Evolutionary conservation across 2,113 vertebrate species (phyloP), one percentile per base, ranked within the genome.

Genomic region (Trinectes maculatus): DNA sequence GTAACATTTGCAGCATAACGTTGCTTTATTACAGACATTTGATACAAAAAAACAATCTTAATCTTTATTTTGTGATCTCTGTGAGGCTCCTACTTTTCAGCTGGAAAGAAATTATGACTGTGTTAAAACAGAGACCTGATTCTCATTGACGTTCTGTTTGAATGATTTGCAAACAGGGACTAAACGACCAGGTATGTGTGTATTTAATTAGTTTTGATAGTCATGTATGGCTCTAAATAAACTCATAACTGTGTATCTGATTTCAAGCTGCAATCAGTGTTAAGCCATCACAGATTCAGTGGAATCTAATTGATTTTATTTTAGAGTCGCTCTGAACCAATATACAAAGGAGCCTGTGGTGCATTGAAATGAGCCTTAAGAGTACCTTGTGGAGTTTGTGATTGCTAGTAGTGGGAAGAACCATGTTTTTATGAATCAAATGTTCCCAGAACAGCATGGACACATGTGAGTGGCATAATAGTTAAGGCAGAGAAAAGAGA

Each of bases 111-210:
- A 36, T 47, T 8, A 40, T 55, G 31, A 28, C 4, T 28, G 1
- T 61, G 40, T 37, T n/a, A 51, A 56, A 71, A 52, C 46, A 1
- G 13, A 56, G 47, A 7, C 16, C 43, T 48, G 26, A 16, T 26
- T 19, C 24, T 71, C 36, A 44, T 52, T 62, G 21, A 36, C 10
- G 57, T 70, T 74, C 25, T 28, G 18, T 34, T 9, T 43, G 28
- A 43, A 25, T 46, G 51, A 67, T 40, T 31, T 67, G n/a, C 31
- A 37, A 39, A 29, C 6, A 48, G 53, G 25, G 55, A 40, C 36
- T 52, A 31, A 67, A 22, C 2, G 3, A 3, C 16, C 13, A 8
- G 16, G 25, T 57, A 3, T 29, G 19, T 22, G 5, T 39, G 19
- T 34, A 16, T 28, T 21, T 21, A 21, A 16, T 4, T 8, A 34